Base-by-base conservation (phyloP, 1,140 invertebrate genomes). In the Octopus bimaculoides region DNA sequence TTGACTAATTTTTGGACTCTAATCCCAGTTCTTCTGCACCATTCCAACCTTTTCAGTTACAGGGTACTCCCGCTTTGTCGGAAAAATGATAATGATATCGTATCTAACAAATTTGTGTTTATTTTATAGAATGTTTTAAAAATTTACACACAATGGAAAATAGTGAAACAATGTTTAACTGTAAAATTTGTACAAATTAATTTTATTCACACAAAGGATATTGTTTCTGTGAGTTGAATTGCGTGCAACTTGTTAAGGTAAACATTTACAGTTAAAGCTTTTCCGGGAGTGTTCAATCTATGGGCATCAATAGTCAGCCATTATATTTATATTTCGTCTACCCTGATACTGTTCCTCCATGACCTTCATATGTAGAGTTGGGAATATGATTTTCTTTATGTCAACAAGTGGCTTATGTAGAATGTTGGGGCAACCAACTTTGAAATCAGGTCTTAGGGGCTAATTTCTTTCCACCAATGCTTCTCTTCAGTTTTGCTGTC, bases 91-190 rank as follows among this genome's bases (percentile, higher is more conserved):
- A 2, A 9, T 2, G 56, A 41, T 41, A 41, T 41, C 26, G 26
- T 41, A 41, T 3, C 26, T 17, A 61, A 12, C 56, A 12, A 61
- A 61, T 17, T 61, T 9, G 56, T 61, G 56, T 17, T 61, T 61
- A 61, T 61, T 61, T 17, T 61, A 61, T 61, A 61, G 56, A 61
- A 61, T 61, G 56, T 61, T 61, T 61, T 61, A 61, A 61, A 61
- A 12, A 61, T 61, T 61, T 61, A 61, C 17, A 61, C 17, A 61
- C 56, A 61, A 61, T 61, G 56, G 56, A 61, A 61, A 61, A 61
- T 61, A 61, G 17, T 61, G 17, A 61, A 61, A 61, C 17, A 61
- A 12, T 61, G 56, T 9, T 61, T 41, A 3, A 41, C 26, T 41
- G n/a, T n/a, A 41, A 41, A 41, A 41, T 41, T 41, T 61, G 4